Conservation (phyloP, 2,113 vertebrate genomes). For the Gallinago paraguaiae region DNA sequence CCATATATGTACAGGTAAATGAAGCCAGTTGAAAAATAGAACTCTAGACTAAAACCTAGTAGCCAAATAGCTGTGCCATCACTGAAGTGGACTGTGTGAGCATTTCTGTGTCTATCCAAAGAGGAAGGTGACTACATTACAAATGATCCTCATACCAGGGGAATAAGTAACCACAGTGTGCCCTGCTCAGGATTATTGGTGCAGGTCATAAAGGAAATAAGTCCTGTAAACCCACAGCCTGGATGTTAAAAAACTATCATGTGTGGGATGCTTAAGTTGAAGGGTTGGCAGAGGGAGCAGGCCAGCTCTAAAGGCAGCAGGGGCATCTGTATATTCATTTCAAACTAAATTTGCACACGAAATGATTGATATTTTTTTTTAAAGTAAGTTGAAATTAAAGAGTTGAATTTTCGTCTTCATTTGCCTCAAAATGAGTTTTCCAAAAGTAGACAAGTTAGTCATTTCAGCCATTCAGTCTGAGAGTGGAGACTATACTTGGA, state of each 20-base stretch:
- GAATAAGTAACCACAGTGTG: neutral
- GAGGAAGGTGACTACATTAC: neutral
- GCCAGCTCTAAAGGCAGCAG: neutral
- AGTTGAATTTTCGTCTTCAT: too few relatives aligned
- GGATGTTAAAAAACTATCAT: neutral
- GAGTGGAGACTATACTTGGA: neutral
- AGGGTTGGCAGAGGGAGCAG: neutral
- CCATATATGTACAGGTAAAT: neutral
- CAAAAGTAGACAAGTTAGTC: neutral
- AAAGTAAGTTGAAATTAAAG: too few relatives aligned
- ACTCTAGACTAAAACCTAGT: neutral
- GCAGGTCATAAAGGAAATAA: neutral
- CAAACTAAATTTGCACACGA: neutral
- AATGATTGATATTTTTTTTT: too few relatives aligned
- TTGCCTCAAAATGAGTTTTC: neutral
- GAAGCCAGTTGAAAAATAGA: neutral
- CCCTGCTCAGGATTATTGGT: neutral
- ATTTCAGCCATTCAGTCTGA: neutral
- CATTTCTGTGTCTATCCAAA: neutral
- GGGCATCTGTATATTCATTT: neutral
- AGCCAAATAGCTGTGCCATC: neutral
- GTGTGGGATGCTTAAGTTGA: neutral
- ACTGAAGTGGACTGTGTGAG: neutral
- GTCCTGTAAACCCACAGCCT: neutral
- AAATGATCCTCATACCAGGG: neutral